These are phyloP conservation scores for Stigmatopora nigra DNA, from an alignment of 2,113 vertebrate genomes.

Conservation along the genomic window DNA sequence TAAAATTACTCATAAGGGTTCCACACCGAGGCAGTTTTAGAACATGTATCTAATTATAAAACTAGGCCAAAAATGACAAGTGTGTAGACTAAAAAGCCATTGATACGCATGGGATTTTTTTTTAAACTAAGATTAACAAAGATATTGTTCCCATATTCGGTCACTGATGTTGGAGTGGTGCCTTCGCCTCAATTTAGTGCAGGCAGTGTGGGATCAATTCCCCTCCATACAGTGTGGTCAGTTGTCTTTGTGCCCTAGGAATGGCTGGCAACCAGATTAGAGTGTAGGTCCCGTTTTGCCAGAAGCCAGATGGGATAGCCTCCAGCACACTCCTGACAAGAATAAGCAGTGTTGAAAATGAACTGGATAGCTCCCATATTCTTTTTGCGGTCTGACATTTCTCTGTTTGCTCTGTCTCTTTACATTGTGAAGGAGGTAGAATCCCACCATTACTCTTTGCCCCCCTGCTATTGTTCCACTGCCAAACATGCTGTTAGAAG, in stretches of 20 bases:
- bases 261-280: no score
- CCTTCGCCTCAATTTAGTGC: no score
- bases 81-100: neutral
- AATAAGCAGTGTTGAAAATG: no score
- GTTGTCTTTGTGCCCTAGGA: no score
- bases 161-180: no score
- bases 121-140: neutral
- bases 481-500: constrained; percentile 5
- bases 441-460: constrained; percentile 21
- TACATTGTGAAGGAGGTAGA: constrained; percentile 31
- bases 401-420: constrained; percentile 45
- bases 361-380: neutral
- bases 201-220: no score
- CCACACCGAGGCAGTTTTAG: neutral
- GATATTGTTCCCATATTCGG: constrained; percentile 1
- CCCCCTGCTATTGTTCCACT: constrained; percentile 23
- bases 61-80: neutral
- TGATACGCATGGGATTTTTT: neutral
- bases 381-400: constrained; percentile 17
- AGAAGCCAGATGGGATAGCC: no score
- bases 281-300: no score
- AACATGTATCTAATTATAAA: neutral
- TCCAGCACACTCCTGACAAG: no score
- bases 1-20: neutral
- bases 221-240: no score